phyloP scores from a whole-genome alignment of 37 sponge, comb jelly and placozoan species.

The Crambe crambe region DNA sequence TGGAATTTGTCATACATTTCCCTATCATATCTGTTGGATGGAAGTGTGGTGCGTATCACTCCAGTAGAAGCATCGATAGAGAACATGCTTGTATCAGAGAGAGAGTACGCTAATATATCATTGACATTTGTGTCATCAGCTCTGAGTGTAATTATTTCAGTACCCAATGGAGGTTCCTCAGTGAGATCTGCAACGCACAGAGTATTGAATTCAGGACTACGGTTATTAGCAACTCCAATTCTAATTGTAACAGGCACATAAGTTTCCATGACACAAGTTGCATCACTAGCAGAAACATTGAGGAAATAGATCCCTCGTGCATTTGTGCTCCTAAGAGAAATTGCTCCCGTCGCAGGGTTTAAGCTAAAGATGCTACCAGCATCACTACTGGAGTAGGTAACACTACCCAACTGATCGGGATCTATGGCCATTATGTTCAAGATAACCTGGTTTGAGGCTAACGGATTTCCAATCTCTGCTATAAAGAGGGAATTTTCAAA shows the following conservation, averaged over 20 bases:
- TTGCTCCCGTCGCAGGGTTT: constrained; percentile 27
- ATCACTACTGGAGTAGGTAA: constrained; percentile 28
- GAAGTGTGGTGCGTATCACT: constrained; percentile 23
- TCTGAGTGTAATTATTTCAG: constrained; percentile 29
- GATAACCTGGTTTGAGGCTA: not conserved
- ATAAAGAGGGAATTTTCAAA: constrained; percentile 36
- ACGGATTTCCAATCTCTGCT: not conserved
- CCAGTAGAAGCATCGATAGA: constrained; percentile 37
- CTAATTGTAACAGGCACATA: constrained; percentile 39
- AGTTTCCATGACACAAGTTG: constrained; percentile 11
- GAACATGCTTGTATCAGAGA: constrained; percentile 21
- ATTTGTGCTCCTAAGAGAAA: constrained; percentile 14
- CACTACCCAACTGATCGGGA: constrained; percentile 42
- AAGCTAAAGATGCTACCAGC: not conserved
- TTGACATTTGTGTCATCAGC: constrained; percentile 50
- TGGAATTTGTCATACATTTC: constrained; percentile 20
- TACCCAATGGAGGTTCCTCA: constrained; percentile 53
- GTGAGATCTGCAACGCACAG: constrained; percentile 16
- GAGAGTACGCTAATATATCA: constrained; percentile 32
- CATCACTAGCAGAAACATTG: constrained; percentile 56
- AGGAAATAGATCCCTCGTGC: constrained; percentile 26
- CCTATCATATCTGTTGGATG: constrained; percentile 48
- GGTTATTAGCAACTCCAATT: constrained; percentile 37
- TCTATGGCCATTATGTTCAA: constrained; percentile 40
- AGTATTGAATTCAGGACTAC: constrained; percentile 32